Evolutionary conservation across 2,797 vertebrate species (phyloP), one percentile per base, ranked within the genome.

Genomic region (Tapirus indicus): DNA sequence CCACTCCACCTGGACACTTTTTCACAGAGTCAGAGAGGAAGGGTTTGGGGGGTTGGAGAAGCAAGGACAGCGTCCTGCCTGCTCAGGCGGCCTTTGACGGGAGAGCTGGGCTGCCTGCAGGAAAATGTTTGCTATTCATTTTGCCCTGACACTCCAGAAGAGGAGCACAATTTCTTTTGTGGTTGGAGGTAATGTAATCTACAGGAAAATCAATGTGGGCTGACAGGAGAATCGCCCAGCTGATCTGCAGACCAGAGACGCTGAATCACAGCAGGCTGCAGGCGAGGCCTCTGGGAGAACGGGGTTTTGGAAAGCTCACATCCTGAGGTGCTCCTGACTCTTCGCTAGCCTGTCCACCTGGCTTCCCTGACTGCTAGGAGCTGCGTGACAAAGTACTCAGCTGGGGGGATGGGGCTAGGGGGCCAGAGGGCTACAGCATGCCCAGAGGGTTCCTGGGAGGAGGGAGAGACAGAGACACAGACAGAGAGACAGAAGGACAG

Each of bases 181-280:
- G 98, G 98, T 98, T 97, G 97, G 98, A 98, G 69, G 97, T 98
- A 98, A 96, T 97, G 80, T 86, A 98, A 98, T 98, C 0, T 97
- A 96, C 97, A 97, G 97, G 94, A 98, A 98, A 98, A 98, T 98
- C 98, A 97, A 98, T 98, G 96, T 89, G 80, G 83, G 95, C 96
- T 98, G 98, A 97, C 98, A 97, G 86, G 95, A 98, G 98, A 95
- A 97, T 97, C 0, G 0, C 79, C 97, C 95, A 92, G 69, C 6
- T 74, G 93, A 98, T 97, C 96, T 84, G 91, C 97, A 97, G 97
- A 88, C 96, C 87, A 94, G 95, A 96, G 96, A 93, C 93, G 82
- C 94, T 82, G 75, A 96, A 92, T 94, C 97, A 95, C 88, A 84
- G 97, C 78, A 68, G 93, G 92, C 74, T 38, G 60, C 79, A 95